A percentile compares a stretch with the other conserved stretches of the same genome.
Evolutionary conservation across 1,140 invertebrate species (phyloP).

Genomic region (Drosophila lacteicornis): DNA sequence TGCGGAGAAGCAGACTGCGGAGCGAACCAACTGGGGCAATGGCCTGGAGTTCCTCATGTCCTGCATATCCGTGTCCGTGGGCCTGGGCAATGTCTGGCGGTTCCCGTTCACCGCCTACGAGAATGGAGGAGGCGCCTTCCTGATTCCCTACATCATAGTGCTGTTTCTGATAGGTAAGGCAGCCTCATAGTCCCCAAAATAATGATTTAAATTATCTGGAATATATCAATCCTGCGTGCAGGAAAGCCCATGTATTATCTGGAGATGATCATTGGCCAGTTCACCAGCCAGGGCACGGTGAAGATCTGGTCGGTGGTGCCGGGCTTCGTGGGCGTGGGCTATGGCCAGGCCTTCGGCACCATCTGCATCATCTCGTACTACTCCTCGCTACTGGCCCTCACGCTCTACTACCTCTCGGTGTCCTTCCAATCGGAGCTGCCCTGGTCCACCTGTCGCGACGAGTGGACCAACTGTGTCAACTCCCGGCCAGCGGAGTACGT

Average conservation of each 20-base stretch:
- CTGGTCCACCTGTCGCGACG: constrained; percentile 88
- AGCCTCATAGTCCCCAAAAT: no score
- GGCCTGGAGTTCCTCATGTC: constrained; percentile 95
- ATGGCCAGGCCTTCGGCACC: constrained; percentile 90
- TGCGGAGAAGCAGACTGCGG: constrained; percentile 50
- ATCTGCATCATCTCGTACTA: constrained; percentile 90
- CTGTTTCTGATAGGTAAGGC: constrained; percentile 90
- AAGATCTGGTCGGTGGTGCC: constrained; percentile 86
- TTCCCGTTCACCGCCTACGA: constrained; percentile 95
- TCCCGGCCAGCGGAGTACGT: constrained; percentile 40
- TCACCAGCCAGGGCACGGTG: constrained; percentile 88
- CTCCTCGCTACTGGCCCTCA: constrained; percentile 89
- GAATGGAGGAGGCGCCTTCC: constrained; percentile 90
- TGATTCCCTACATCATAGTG: constrained; percentile 94
- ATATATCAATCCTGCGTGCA: not conserved
- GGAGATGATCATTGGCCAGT: constrained; percentile 91
- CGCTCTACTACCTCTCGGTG: constrained; percentile 88
- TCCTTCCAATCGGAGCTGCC: constrained; percentile 88
- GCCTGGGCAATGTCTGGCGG: constrained; percentile 88
- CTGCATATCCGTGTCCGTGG: constrained; percentile 95
- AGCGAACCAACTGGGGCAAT: constrained; percentile 92
- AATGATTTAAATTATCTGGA: no score
- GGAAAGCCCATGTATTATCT: constrained; percentile 93
- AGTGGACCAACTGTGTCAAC: constrained; percentile 86
- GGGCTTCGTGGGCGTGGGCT: constrained; percentile 89